Percentiles rank a stretch among this genome's conserved stretches.
Conservation (phyloP, 2,888 invertebrate species). For the Nymphalis urticae region DNA sequence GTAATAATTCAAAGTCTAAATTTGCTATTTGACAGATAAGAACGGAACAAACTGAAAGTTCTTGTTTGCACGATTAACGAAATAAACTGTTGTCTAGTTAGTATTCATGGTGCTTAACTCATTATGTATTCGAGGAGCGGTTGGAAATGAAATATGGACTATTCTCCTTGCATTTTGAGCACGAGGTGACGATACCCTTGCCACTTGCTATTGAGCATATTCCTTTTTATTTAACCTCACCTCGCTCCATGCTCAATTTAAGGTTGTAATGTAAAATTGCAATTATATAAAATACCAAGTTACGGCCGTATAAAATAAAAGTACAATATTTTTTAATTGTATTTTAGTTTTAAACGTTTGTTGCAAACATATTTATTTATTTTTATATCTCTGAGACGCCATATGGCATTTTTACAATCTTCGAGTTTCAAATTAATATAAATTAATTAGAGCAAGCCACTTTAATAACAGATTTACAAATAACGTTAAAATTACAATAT, state of each 20-base stretch:
- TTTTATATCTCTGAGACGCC: no score
- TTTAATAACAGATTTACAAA: not conserved
- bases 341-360: no score
- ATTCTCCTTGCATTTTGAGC: constrained; percentile 73
- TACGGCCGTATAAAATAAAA: not conserved
- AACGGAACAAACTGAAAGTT: constrained; percentile 66
- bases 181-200: constrained; percentile 65
- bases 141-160: constrained; percentile 79
- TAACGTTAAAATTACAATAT: not conserved
- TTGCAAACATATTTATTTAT: no score
- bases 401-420: not conserved
- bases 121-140: constrained; percentile 73
- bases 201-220: constrained; percentile 38
- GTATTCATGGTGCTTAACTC: constrained; percentile 75
- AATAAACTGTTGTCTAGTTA: constrained; percentile 78
- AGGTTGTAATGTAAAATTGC: not conserved
- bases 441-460: not conserved
- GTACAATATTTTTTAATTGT: not conserved
- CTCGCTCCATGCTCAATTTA: constrained; percentile 7
- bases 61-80: constrained; percentile 79
- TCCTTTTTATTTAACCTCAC: constrained; percentile 30
- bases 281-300: not conserved
- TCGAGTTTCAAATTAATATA: no score
- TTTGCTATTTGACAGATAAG: constrained; percentile 53
- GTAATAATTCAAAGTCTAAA: constrained; percentile 29